phyloP scores from a whole-genome alignment of 2,113 vertebrate genomes.

The Chascanopsetta lugubris region DNA sequence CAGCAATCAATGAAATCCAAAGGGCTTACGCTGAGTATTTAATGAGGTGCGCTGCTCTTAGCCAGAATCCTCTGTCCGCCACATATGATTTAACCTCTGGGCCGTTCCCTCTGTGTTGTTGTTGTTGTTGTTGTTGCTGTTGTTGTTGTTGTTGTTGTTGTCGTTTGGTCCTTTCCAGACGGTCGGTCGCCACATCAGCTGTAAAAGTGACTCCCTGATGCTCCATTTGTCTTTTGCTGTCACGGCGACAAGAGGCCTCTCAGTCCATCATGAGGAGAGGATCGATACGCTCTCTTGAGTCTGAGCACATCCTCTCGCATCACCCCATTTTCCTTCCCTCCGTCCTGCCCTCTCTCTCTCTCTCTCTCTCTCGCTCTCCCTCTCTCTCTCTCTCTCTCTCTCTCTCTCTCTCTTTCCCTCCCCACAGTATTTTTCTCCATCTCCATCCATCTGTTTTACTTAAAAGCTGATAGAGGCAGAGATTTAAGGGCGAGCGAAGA shows the following conservation, averaged over 20 bases:
- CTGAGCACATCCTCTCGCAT: constrained; percentile 51
- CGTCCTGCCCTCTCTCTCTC: neutral
- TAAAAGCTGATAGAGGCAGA: constrained; percentile 5
- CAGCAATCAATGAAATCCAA: constrained; percentile 70
- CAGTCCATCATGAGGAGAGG: constrained; percentile 52
- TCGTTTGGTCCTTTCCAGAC: constrained; percentile 33
- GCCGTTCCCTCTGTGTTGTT: no score
- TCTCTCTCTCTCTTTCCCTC: neutral
- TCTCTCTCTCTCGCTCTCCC: neutral
- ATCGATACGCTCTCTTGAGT: constrained; percentile 61
- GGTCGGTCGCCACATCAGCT: constrained; percentile 29
- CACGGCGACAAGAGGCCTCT: constrained; percentile 39
- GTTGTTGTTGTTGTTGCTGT: constrained; percentile 17
- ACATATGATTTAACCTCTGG: constrained; percentile 47
- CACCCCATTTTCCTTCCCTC: constrained; percentile 10
- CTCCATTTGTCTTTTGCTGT: constrained; percentile 54
- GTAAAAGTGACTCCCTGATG: constrained; percentile 33
- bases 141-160: constrained; percentile 8
- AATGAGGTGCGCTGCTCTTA: constrained; percentile 64
- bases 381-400: neutral
- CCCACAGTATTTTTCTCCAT: neutral
- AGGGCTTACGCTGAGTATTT: constrained; percentile 72
- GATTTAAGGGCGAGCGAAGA: constrained; percentile 11
- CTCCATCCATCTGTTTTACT: constrained; percentile 19
- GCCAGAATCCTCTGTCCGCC: constrained; percentile 37